phyloP scores from a whole-genome alignment of 2,888 invertebrate genomes.

The Tipula vernalis region DNA sequence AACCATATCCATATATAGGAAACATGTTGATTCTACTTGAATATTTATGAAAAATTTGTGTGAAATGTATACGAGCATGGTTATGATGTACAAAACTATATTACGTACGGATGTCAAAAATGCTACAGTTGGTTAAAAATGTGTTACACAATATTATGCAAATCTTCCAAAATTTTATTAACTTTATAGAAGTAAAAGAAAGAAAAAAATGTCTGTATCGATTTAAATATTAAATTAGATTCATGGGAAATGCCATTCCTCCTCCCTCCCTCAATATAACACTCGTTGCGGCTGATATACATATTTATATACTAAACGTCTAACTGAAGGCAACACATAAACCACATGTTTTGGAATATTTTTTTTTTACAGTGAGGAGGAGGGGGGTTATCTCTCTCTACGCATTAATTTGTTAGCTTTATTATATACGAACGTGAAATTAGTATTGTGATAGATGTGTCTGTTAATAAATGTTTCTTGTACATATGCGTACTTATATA shows the following conservation, averaged over 20 bases:
- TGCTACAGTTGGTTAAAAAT: background rate
- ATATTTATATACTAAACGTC: background rate
- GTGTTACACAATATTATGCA: background rate
- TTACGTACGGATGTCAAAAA: background rate
- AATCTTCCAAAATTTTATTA: background rate
- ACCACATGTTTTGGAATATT: background rate
- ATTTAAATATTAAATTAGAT: background rate
- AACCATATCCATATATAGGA: background rate
- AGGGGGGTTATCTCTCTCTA: background rate
- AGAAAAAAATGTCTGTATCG: background rate
- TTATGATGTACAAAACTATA: background rate
- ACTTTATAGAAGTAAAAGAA: background rate
- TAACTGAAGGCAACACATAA: background rate
- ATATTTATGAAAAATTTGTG: background rate
- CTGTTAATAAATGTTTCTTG: background rate
- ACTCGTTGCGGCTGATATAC: background rate
- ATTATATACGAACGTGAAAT: background rate
- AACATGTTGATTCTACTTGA: slow-evolving; percentile 4
- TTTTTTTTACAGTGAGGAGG: background rate
- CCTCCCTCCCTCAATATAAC: background rate
- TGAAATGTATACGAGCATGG: background rate
- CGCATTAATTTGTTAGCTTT: background rate
- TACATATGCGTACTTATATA: background rate
- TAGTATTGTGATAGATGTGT: background rate
- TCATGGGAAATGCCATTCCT: background rate